Evolutionary conservation across 1,140 invertebrate genomes (phyloP), one percentile per base, ranked within the genome.

Genomic region (Drosophila watanabei): DNA sequence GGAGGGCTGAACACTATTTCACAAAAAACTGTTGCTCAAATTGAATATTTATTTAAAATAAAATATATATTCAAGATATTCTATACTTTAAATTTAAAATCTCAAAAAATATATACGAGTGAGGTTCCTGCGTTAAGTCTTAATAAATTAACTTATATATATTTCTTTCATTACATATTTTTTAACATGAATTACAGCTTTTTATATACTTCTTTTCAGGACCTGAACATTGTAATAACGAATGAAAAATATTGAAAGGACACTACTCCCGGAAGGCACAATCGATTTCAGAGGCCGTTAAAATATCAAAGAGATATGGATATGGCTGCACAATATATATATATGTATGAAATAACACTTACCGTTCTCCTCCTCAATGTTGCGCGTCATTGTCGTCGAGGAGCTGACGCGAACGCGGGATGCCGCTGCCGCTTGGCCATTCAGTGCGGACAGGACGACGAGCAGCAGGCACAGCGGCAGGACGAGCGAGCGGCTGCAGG

Each of bases 311-410:
- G 32, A 35, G 16, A 16, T 24, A 56, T 56, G 32, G 18, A 35
- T 20, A 57, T 57, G 32, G 0, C 33, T 56, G 32, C 8, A 37
- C 4, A 16, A 16, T 18, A 16, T 6, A 35, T 24, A 28, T 4
- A 24, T 30, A 16, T n/a, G 9, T n/a, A 35, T 9, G 0, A 14
- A 41, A 13, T 41, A 13, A 1, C 39, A 92, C 92, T 92, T 71
- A 92, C 92, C 92, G 62, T 92, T 92, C 73, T 92, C 92, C 65
- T 92, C 92, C 57, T 92, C 92, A 46, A 92, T 92, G 71, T 92
- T 92, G 30, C 92, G 82, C 39, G 83, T 92, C 92, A 92, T 92
- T 43, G 87, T 73, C n/a, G 86, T 90, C 8, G 91, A 92, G 52
- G 88, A 87, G 57, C 89, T 92, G 79, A 90, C 89, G 16, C 92